Evolutionary conservation across 2,888 invertebrate species (phyloP), one percentile per base, ranked within the genome.

Genomic region (Erpobdella octoculata): DNA sequence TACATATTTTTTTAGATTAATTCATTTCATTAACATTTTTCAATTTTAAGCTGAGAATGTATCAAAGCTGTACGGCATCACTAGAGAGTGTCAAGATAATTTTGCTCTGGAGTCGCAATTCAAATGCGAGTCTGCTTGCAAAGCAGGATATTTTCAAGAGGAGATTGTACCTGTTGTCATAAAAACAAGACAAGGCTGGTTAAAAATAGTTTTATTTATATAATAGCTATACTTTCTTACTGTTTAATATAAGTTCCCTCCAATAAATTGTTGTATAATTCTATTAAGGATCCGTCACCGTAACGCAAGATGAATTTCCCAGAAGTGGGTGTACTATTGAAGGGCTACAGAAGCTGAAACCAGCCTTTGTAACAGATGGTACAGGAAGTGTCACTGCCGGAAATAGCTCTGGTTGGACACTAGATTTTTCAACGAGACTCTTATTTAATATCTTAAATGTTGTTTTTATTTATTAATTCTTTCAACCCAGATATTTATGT

Each of bases 101-200:
- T 89, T 86, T 81, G 89, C 91, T 0, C 82, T 85, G 0, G 79
- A 83, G 66, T 91, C 91, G 2, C 91, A 92, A 79, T 83, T 85
- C 62, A 88, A 87, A 79, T 86, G 88, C 41, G 87, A 87, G 76
- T 79, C 78, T 18, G 89, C 91, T 0, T 87, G 88, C 76, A 83
- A 85, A 67, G 85, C 84, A 73, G 89, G 89, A 0, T 83, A 86
- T 77, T 91, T 91, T 79, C 81, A 85, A 1, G 86, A 87, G 59
- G 91, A 92, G 86, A 90, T 91, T 72, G 86, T 89, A 58, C 86
- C 89, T 0, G 88, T 91, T 0, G 71, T 84, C 58, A 81, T 89
- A 33, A 80, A 86, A 84, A 77, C 79, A 64, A 76, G 81, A 38
- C 38, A 71, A 6, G 72, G n/a, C n/a, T n/a, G n/a, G n/a, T n/a